Percentiles rank a stretch among this genome's conserved stretches.
Evolutionary conservation across 2,888 invertebrate species (phyloP).

Genomic region (Toxonevra muliebris): DNA sequence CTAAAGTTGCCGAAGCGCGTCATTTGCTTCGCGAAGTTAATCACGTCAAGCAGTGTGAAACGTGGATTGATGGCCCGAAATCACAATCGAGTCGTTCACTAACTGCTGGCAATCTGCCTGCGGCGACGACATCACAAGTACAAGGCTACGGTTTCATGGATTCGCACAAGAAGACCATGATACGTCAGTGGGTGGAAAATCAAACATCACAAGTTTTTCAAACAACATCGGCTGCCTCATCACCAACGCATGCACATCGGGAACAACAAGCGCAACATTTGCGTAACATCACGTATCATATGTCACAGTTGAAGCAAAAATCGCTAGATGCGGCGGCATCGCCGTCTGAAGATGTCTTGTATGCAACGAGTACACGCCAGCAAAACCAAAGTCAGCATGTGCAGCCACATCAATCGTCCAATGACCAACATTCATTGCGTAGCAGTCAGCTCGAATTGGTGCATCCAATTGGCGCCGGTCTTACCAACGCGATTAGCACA

Average conservation of each 20-base stretch:
- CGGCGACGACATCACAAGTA: conserved; percentile 49
- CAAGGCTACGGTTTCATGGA: conserved; percentile 89
- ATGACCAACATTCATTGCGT: conserved; percentile 47
- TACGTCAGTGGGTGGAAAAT: conserved; percentile 91
- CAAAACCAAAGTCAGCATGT: conserved; percentile 13
- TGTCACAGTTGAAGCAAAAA: conserved; percentile 72
- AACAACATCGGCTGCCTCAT: conserved; percentile 68
- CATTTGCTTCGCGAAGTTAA: conserved; percentile 81
- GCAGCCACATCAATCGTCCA: conserved; percentile 66
- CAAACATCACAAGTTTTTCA: conserved; percentile 83
- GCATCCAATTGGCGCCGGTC: conserved; percentile 71
- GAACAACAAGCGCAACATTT: conserved; percentile 63
- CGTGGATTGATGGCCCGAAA: conserved; percentile 96
- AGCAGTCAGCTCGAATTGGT: conserved; percentile 68
- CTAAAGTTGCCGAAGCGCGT: conserved; percentile 82
- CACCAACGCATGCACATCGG: conserved; percentile 58
- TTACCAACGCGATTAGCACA: conserved; percentile 64
- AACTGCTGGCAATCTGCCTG: conserved; percentile 59
- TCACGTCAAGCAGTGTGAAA: conserved; percentile 83
- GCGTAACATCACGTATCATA: conserved; percentile 67
- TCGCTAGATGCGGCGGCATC: conserved; percentile 50
- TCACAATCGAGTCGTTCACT: conserved; percentile 68
- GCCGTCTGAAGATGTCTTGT: conserved; percentile 35
- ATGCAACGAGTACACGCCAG: conserved; percentile 39
- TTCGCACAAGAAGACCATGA: conserved; percentile 91